Percentiles rank a stretch among this genome's conserved stretches.
Conservation (phyloP, 2,888 invertebrate genomes). For the Drosophila tripunctata region DNA sequence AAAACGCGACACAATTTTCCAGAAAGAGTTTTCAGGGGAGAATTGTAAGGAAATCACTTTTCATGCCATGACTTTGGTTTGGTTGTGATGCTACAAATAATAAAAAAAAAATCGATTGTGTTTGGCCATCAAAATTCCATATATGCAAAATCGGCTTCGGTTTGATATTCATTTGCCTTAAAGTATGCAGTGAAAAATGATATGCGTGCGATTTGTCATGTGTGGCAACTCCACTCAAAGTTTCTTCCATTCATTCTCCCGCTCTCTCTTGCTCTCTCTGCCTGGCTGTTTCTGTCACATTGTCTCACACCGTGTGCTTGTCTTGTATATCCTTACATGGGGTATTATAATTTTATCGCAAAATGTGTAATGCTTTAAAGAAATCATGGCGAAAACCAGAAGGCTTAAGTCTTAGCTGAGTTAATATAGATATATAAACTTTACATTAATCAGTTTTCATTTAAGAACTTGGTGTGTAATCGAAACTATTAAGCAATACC, state of each 20-base stretch:
- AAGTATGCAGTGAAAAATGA: conserved; percentile 60
- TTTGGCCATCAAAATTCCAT: conserved; percentile 67
- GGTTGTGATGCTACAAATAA: background rate
- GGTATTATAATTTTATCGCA: background rate
- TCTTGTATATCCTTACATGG: background rate
- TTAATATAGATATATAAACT: too few species aligned
- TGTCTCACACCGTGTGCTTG: background rate
- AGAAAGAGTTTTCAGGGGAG: background rate
- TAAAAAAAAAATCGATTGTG: conserved; percentile 61
- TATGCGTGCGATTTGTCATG: conserved; percentile 58
- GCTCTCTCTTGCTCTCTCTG: background rate
- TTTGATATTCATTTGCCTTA: conserved; percentile 42
- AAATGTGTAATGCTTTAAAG: too few species aligned
- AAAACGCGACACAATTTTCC: conserved; percentile 16
- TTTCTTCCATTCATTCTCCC: background rate
- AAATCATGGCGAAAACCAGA: too few species aligned
- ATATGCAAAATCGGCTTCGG: conserved; percentile 53
- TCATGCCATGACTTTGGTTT: conserved; percentile 19
- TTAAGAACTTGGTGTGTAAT: too few species aligned
- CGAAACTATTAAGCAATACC: too few species aligned
- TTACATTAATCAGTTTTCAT: too few species aligned
- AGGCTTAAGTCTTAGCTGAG: too few species aligned
- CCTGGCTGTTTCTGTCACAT: background rate
- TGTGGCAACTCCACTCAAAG: conserved; percentile 13
- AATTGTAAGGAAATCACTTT: conserved; percentile 66